Percentiles rank a stretch among this genome's conserved stretches.
Conservation (phyloP, 1,140 invertebrate genomes). For the Drosophila obscura region DNA sequence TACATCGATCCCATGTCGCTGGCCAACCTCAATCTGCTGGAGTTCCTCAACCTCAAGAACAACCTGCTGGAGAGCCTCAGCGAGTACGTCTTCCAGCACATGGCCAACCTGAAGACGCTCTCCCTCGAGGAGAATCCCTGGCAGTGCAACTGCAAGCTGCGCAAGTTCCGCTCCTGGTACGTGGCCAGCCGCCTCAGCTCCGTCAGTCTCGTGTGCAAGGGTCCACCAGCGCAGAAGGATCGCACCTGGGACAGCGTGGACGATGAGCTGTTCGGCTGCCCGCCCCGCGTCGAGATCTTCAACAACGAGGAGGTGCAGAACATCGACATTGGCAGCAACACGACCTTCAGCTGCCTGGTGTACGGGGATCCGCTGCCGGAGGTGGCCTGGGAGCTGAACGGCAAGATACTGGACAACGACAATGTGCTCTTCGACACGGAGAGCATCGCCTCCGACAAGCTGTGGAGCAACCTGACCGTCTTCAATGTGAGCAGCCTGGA, state of each 20-base stretch:
- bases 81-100: conserved; percentile 87
- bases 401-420: conserved; percentile 85
- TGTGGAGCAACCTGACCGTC: conserved; percentile 90
- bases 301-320: conserved; percentile 87
- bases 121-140: conserved; percentile 94
- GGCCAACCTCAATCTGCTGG: conserved; percentile 87
- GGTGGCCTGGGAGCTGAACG: conserved; percentile 93
- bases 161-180: conserved; percentile 92
- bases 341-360: conserved; percentile 91
- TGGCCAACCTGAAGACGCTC: conserved; percentile 90
- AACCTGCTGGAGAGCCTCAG: conserved; percentile 89
- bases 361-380: conserved; percentile 92
- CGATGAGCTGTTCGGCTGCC: conserved; percentile 89
- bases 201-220: conserved; percentile 87
- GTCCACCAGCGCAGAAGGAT: conserved; percentile 86
- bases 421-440: conserved; percentile 83
- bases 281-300: conserved; percentile 86
- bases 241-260: conserved; percentile 88
- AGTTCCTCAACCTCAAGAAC: conserved; percentile 88
- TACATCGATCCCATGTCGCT: conserved; percentile 90
- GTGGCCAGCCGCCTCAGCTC: conserved; percentile 88
- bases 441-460: conserved; percentile 75
- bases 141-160: conserved; percentile 93
- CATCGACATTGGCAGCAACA: conserved; percentile 89
- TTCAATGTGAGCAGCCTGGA: conserved; percentile 90